Base-by-base conservation (phyloP, 2,888 invertebrate species). In the Eucera pruinosa region DNA sequence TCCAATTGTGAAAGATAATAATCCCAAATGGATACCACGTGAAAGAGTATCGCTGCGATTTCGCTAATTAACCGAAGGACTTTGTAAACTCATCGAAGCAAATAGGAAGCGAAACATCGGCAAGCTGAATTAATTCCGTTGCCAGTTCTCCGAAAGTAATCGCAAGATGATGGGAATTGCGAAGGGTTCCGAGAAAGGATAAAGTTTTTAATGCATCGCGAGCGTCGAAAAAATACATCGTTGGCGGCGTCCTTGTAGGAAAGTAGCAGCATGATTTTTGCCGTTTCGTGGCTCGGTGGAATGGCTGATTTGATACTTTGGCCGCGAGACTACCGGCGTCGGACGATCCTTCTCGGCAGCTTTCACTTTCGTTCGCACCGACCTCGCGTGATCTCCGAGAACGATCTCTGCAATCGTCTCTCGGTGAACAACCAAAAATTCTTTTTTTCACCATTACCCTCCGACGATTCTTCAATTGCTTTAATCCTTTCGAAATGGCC, bases 351-450 rank as follows among this genome's bases (percentile, higher is more conserved):
- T 60, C 65, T 72, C 57, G 58, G 61, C 69, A 70, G 75, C 83
- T 84, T 81, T 83, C 82, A 81, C 82, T 83, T 86, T 84, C 81
- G 77, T 75, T 71, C 48, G 23, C 71, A 68, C 52, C 25, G 64
- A 25, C 47, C 58, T 78, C 69, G 73, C 75, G 61, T 55, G 70
- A 81, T 80, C 77, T n/a, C 66, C 60, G 45, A 73, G n/a, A 79
- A 69, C 74, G 25, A 48, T 74, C 69, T 66, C 48, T 30, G 57
- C 39, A 54, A 41, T 47, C 43, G 25, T 27, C 65, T 57, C 60
- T 23, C 13, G 5, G 20, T 41, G 43, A 20, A 0, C 20, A 0
- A n/a, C 15, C 9, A 43, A 18, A 43, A 76, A 60, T n/a, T n/a
- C n/a, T 60, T 78, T 74, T 33, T 48, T n/a, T 41, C 9, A 48